phyloP scores from a whole-genome alignment of 92 coral and sea anemone species.

The Parazoanthus darwini region DNA sequence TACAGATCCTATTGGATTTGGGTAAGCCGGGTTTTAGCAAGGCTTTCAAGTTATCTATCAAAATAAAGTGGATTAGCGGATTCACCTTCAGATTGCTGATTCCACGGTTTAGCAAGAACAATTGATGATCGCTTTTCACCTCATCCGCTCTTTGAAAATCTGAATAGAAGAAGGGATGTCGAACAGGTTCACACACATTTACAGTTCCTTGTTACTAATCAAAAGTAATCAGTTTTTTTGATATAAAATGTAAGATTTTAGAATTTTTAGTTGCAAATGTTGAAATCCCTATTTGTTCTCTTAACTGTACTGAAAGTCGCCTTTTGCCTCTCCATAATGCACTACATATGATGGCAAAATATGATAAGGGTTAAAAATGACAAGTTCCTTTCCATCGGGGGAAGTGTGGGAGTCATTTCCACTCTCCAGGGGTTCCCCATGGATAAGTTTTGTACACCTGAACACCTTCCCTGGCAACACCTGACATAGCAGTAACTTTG shows the following conservation, averaged over 20 bases:
- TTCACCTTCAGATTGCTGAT: no score
- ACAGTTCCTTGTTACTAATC: not conserved
- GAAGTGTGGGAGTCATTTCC: constrained; percentile 87
- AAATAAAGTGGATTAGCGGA: no score
- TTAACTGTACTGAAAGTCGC: constrained; percentile 60
- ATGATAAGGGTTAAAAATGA: constrained; percentile 73
- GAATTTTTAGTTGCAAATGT: not conserved
- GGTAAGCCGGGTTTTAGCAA: no score
- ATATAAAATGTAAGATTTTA: not conserved
- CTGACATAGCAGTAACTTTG: constrained; percentile 79
- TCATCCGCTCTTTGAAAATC: no score
- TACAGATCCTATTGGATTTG: no score
- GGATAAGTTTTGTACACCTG: constrained; percentile 75
- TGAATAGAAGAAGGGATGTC: not conserved
- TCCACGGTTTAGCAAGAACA: no score
- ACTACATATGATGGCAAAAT: constrained; percentile 81
- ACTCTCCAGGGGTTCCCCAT: constrained; percentile 72
- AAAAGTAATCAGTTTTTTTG: not conserved
- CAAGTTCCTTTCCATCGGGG: constrained; percentile 87
- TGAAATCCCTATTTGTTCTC: not conserved
- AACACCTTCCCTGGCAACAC: constrained; percentile 81
- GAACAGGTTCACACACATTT: no score
- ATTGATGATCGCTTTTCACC: no score
- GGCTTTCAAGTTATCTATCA: no score
- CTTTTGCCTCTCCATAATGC: constrained; percentile 77